phyloP scores from a whole-genome alignment of 2,113 vertebrate species.

The Phodopus roborovskii region DNA sequence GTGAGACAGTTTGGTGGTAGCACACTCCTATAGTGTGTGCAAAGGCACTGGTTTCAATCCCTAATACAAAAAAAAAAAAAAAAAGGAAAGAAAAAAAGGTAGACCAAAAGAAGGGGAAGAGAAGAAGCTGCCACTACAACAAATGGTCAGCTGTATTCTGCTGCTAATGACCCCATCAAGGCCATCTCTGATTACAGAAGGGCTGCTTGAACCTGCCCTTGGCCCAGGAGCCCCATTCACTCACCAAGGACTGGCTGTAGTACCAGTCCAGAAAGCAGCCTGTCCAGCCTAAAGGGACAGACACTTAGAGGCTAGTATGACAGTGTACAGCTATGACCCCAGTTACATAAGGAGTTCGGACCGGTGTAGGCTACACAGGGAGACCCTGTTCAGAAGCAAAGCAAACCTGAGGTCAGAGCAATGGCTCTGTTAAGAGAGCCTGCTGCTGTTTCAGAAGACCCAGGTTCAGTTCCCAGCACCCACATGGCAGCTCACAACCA shows the following conservation, averaged over 20 bases:
- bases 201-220: not conserved
- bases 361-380: no score
- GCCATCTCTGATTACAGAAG: not conserved
- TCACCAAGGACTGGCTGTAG: not conserved
- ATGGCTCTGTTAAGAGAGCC: not conserved
- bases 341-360: not conserved
- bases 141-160: not conserved
- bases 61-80: not conserved
- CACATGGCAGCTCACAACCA: not conserved
- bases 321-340: not conserved
- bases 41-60: not conserved
- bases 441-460: not conserved
- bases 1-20: not conserved
- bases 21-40: not conserved
- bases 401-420: not conserved
- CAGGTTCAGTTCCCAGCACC: not conserved
- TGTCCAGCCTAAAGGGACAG: not conserved
- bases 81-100: no score
- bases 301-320: not conserved
- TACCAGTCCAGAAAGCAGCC: not conserved
- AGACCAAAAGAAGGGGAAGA: not conserved
- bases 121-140: slow-evolving; percentile 11
- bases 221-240: not conserved
- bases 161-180: not conserved
- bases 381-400: not conserved